Base-by-base conservation (phyloP, 2,113 vertebrate genomes). In the Corythoichthys intestinalis region DNA sequence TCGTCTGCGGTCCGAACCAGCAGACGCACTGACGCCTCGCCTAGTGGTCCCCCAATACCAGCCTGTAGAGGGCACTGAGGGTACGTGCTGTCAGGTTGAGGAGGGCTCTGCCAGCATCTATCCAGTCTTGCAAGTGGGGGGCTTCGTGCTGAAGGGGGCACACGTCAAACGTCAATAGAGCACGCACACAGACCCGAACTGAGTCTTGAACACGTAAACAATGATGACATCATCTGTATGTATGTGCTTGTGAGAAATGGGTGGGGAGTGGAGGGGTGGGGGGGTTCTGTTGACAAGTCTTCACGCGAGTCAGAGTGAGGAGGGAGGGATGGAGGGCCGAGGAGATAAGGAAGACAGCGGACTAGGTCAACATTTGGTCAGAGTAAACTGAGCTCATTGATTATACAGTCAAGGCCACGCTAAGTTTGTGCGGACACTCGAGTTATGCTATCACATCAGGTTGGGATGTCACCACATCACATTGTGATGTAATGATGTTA, bases 41-140 rank as follows among this genome's bases (percentile, higher is more conserved):
- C 57, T 14, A 13, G 57, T 39, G 57, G 35, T 59, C n/a, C 35
- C 34, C 13, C 63, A 49, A 65, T 4, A 14, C 17, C 34, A 66
- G 48, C 47, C 64, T 49, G 48, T 50, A 50, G 28, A 66, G 64
- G 14, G 64, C 64, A 47, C 64, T 50, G 64, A 66, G 46, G n/a
- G 46, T 65, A 9, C 46, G 46, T 12, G 62, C 46, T 11, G 28
- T 14, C 47, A 66, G 10, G 64, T 52, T 52, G 47, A 66, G 48
- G 47, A 66, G 12, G 34, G 48, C 64, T 37, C 48, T 34, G 14
- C 14, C 12, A 15, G 34, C 48, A 6, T 52, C 48, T 0, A 35
- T 50, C 64, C 47, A 49, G 46, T 66, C 48, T 14, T 35, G 64
- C 64, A 47, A 66, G 48, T 49, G 35, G 48, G 48, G 48, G 48